Conservation (phyloP, 2,113 vertebrate genomes). For the Lagopus muta region DNA sequence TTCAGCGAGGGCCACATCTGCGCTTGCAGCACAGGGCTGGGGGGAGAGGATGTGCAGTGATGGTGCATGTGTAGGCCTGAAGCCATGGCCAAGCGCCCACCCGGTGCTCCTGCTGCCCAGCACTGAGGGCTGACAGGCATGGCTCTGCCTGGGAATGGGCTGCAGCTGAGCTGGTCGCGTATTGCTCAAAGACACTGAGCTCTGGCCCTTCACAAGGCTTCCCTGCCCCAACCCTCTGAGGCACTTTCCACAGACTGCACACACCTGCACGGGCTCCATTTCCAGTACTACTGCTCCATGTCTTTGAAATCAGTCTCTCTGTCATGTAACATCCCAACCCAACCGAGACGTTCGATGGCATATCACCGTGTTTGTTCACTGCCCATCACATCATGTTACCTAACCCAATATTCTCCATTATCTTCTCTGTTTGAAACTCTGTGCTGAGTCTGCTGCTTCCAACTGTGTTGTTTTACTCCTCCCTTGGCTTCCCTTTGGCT, state of each 20-base stretch:
- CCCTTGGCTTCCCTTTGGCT: background rate
- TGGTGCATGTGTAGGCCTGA: too few species aligned
- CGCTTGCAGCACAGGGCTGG: background rate
- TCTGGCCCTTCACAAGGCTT: background rate
- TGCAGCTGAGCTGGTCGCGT: background rate
- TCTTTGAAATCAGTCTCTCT: background rate
- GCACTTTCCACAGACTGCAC: background rate
- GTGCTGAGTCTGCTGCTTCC: background rate
- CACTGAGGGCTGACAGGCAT: background rate
- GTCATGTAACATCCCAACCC: background rate
- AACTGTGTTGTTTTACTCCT: background rate
- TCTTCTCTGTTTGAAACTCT: background rate
- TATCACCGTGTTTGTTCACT: conserved; percentile 28
- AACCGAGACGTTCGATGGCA: background rate
- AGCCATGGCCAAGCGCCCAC: background rate
- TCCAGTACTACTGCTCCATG: background rate
- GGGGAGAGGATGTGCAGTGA: background rate
- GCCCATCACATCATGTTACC: conserved; percentile 30
- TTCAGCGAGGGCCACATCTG: background rate
- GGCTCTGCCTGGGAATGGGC: background rate
- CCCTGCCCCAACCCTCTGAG: rapidly evolving
- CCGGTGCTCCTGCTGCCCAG: rapidly evolving
- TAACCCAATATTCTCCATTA: background rate
- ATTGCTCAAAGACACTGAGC: background rate
- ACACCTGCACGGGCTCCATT: background rate